Evolutionary conservation across 2,113 vertebrate genomes (phyloP).

Genomic region (Eptatretus burgeri): DNA sequence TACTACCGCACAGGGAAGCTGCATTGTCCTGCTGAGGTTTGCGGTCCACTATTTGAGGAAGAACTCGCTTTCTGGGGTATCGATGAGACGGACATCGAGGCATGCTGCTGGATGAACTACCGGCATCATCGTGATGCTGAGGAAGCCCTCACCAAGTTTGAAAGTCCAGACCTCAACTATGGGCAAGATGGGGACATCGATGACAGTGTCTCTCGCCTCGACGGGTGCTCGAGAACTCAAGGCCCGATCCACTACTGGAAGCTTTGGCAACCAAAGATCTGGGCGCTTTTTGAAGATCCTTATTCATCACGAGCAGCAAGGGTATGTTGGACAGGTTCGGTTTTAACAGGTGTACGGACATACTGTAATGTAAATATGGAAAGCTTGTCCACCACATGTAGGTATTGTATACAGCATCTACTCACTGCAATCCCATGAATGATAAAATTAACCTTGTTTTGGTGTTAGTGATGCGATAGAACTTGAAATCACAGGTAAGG

Average conservation of each 20-base stretch:
- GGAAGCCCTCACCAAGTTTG: conserved; percentile 72
- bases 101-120: conserved; percentile 97
- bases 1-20: conserved; percentile 93
- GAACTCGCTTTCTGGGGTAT: conserved; percentile 92
- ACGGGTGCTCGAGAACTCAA: background rate
- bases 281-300: conserved; percentile 88
- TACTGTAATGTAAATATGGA: too few relatives aligned
- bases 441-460: too few relatives aligned
- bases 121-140: conserved; percentile 81
- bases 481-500: too few relatives aligned
- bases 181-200: conserved; percentile 19
- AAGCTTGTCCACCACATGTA: too few relatives aligned
- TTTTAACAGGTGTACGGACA: too few relatives aligned
- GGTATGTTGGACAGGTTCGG: conserved; percentile 22
- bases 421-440: too few relatives aligned
- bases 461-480: too few relatives aligned
- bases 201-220: conserved; percentile 28
- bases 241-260: conserved; percentile 23
- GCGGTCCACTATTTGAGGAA: conserved; percentile 82
- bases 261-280: conserved; percentile 49
- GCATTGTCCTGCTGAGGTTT: conserved; percentile 84
- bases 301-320: conserved; percentile 66
- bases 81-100: conserved; percentile 91
- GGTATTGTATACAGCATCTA: too few relatives aligned
- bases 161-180: conserved; percentile 34